A percentile compares a stretch with the other conserved stretches of the same genome.
phyloP scores from a whole-genome alignment of 2,113 vertebrate species.

The Xiphorhynchus elegans region DNA sequence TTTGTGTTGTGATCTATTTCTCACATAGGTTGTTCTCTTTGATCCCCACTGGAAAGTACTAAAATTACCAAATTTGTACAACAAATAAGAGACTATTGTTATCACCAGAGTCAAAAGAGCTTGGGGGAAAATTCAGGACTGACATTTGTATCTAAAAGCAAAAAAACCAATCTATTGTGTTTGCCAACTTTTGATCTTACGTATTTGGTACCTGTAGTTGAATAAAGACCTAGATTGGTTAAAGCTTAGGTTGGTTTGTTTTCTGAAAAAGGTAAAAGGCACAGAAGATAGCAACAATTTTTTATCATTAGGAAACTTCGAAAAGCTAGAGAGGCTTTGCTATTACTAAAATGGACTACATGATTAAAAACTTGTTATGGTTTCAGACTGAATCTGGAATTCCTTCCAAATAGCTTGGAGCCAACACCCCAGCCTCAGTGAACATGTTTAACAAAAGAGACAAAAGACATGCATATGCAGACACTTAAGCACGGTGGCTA shows the following conservation, averaged over 20 bases:
- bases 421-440: no score
- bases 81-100: conserved; percentile 37
- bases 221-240: not conserved
- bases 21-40: conserved; percentile 41
- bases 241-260: not conserved
- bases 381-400: no score
- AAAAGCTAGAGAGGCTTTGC: not conserved
- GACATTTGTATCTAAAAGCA: not conserved
- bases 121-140: conserved; percentile 12
- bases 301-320: not conserved
- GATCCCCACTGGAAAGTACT: conserved; percentile 60
- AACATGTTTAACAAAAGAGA: no score
- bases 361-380: no score
- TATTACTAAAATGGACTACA: not conserved
- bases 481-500: no score
- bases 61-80: not conserved
- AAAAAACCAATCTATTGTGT: not conserved
- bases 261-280: not conserved
- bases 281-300: not conserved
- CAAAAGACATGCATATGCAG: no score
- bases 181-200: not conserved
- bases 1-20: conserved; percentile 2
- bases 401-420: no score
- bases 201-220: not conserved
- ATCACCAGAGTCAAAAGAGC: conserved; percentile 11